Conservation (phyloP, 2,113 vertebrate genomes). For the Crotalus viridis region DNA sequence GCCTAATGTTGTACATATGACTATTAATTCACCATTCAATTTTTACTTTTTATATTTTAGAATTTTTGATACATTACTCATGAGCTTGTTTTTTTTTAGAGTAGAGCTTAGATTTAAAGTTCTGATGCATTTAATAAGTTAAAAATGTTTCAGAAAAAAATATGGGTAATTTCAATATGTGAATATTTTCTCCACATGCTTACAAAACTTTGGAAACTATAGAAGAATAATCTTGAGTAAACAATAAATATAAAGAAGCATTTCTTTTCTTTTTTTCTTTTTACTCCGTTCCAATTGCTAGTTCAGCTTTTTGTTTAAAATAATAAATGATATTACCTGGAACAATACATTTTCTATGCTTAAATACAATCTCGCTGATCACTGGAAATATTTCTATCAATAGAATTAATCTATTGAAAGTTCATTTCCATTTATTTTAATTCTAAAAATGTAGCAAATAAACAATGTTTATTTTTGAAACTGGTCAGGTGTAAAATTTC, state of each 20-base stretch:
- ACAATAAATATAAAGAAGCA: background rate
- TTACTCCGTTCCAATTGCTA: background rate
- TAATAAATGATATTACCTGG: background rate
- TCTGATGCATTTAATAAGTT: background rate
- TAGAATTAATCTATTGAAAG: background rate
- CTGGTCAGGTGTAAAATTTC: background rate
- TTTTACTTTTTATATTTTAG: background rate
- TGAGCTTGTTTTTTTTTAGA: background rate
- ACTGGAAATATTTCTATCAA: background rate
- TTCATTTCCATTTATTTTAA: background rate
- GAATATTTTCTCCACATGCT: background rate
- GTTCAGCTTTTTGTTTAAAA: background rate
- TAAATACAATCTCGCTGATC: background rate
- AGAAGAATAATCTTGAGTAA: background rate
- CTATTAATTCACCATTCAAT: background rate
- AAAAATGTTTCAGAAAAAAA: background rate
- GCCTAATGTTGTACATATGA: background rate
- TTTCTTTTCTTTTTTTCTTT: background rate
- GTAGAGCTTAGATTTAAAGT: background rate
- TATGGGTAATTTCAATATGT: background rate
- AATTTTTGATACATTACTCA: background rate
- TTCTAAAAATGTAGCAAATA: background rate
- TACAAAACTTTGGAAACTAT: background rate
- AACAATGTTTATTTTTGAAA: background rate
- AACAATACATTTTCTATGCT: background rate